These are phyloP conservation scores for Enteromius treurensis DNA, from an alignment of 2,797 vertebrate genomes.

Conservation along the genomic window DNA sequence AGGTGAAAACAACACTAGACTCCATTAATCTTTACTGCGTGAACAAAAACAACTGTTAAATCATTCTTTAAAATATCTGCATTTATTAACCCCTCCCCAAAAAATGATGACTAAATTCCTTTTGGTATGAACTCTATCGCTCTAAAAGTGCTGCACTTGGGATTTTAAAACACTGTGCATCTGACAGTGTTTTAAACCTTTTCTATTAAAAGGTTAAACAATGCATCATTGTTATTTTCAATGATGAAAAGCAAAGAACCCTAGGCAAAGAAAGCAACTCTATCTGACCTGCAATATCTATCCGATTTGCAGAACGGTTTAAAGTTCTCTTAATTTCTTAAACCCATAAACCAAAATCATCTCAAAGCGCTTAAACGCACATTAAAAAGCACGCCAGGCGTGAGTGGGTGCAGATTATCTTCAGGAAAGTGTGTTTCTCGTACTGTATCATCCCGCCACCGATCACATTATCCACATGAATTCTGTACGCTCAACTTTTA, in stretches of 20 bases:
- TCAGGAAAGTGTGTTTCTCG: constrained; percentile 23
- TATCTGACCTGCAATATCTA: neutral
- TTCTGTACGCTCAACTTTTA: constrained; percentile 32
- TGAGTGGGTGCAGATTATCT: constrained; percentile 21
- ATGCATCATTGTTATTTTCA: neutral
- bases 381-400: constrained; percentile 12
- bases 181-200: neutral
- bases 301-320: neutral
- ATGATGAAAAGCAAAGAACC: neutral
- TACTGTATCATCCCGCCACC: constrained; percentile 26
- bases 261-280: neutral
- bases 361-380: constrained; percentile 25
- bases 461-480: constrained; percentile 10
- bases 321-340: constrained; percentile 25
- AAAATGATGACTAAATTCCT: too few species aligned
- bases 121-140: too few species aligned
- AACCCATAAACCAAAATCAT: constrained; percentile 43
- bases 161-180: neutral
- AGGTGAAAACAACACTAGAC: neutral
- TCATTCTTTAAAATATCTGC: neutral
- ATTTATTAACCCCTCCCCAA: neutral
- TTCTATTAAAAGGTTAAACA: neutral
- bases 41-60: neutral
- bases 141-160: neutral
- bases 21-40: neutral